Evolutionary conservation across 2,113 vertebrate genomes (phyloP).

Genomic region (Macrotis lagotis): DNA sequence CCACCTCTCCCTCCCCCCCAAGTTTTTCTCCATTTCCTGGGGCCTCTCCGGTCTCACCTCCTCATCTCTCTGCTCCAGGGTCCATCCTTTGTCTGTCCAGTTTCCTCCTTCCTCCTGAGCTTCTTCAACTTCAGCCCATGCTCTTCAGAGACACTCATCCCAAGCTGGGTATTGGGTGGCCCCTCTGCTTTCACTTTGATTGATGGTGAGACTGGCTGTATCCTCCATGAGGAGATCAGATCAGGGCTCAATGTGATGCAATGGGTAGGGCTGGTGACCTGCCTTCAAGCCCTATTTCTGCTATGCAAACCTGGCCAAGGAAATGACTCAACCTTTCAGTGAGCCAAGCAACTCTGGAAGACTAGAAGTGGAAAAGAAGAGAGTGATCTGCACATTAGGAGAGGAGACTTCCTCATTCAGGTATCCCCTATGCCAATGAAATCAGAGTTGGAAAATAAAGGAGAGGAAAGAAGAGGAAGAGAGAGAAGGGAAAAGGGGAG

Average conservation of each 20-base stretch:
- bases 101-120: not conserved
- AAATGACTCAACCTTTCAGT: not conserved
- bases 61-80: not conserved
- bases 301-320: fast-evolving
- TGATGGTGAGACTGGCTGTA: not conserved
- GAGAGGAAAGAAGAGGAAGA: not conserved
- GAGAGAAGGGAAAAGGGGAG: too few species aligned
- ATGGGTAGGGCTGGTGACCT: not conserved
- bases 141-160: not conserved
- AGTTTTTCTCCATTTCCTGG: not conserved
- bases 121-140: not conserved
- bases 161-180: not conserved
- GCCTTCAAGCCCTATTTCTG: fast-evolving
- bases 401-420: not conserved
- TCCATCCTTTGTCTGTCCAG: not conserved
- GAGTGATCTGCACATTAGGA: too few species aligned
- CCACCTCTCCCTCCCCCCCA: too few species aligned
- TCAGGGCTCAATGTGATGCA: not conserved
- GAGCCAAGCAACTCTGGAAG: not conserved
- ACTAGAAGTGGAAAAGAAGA: too few species aligned
- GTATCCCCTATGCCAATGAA: too few species aligned
- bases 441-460: too few species aligned
- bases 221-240: not conserved
- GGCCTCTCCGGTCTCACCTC: not conserved
- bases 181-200: not conserved